These are phyloP conservation scores for Steatocranus sp. DNA, from an alignment of 2,797 vertebrate genomes.

Conservation along the genomic window DNA sequence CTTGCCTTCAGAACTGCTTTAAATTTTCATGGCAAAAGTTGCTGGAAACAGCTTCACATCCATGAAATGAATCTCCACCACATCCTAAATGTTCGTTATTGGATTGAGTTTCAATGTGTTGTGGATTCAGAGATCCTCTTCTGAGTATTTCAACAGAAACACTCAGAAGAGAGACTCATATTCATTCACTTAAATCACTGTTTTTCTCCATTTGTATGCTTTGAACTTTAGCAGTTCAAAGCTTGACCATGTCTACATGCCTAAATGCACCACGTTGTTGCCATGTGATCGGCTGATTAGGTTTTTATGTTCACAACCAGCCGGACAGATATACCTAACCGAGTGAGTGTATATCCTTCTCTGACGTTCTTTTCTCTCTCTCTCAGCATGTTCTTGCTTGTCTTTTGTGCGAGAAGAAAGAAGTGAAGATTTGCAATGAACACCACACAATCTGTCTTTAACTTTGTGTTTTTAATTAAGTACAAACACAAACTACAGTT, in stretches of 20 bases:
- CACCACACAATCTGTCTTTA: background rate
- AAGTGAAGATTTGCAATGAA: background rate
- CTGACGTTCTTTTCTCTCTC: background rate
- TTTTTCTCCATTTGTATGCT: background rate
- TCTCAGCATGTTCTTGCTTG: background rate
- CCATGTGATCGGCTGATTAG: background rate
- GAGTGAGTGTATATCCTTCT: background rate
- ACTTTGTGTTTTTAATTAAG: background rate
- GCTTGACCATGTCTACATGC: background rate
- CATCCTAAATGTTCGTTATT: background rate
- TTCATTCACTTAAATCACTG: background rate
- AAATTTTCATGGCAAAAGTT: background rate
- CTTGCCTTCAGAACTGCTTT: background rate
- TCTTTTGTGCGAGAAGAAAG: background rate
- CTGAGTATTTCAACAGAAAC: background rate
- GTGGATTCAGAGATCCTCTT: background rate
- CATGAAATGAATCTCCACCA: background rate
- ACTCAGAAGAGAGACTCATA: fast-evolving
- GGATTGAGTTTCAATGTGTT: background rate
- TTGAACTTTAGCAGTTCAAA: fast-evolving
- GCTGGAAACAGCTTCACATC: background rate
- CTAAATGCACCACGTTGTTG: background rate
- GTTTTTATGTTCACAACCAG: background rate
- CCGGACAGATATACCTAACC: background rate
- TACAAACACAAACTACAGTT: background rate